These are phyloP conservation scores for Troides oblongomaculatus DNA, from an alignment of 2,888 invertebrate genomes.

Conservation along the genomic window DNA sequence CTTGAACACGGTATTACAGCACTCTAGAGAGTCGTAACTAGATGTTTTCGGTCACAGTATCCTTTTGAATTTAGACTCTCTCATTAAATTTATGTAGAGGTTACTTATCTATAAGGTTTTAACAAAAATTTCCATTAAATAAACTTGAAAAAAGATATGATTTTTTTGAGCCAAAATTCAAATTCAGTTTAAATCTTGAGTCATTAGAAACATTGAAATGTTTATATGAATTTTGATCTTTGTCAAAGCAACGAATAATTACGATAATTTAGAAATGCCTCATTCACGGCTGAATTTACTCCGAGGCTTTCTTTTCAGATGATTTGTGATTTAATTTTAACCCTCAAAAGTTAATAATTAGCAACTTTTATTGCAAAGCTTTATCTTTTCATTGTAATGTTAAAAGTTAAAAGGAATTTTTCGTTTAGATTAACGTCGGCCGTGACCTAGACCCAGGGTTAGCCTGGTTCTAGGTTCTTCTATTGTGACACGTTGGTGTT, in stretches of 20 bases:
- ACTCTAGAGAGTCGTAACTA: constrained; percentile 20
- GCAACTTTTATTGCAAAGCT: constrained; percentile 53
- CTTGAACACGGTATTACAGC: constrained; percentile 19
- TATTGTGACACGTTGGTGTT: too few species aligned
- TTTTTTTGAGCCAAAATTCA: too few species aligned
- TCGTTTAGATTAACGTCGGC: too few species aligned
- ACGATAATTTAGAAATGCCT: neutral
- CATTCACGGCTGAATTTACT: constrained; percentile 11
- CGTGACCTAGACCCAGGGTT: too few species aligned
- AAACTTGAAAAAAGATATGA: too few species aligned
- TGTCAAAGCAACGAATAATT: neutral
- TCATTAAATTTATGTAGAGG: constrained; percentile 23
- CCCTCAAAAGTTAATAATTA: constrained; percentile 69
- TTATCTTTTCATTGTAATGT: too few species aligned
- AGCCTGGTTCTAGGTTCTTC: too few species aligned
- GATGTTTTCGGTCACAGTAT: constrained; percentile 22
- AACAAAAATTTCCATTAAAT: neutral
- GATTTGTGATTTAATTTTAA: constrained; percentile 77
- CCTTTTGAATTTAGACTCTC: constrained; percentile 27
- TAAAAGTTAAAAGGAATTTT: too few species aligned
- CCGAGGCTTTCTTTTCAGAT: constrained; percentile 51
- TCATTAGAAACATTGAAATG: too few species aligned
- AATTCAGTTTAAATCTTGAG: too few species aligned
- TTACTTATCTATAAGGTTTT: constrained; percentile 10
- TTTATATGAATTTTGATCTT: too few species aligned